A percentile compares a stretch with the other conserved stretches of the same genome.
Conservation (phyloP, 2,113 vertebrate genomes). For the Gambusia holbrooki region DNA sequence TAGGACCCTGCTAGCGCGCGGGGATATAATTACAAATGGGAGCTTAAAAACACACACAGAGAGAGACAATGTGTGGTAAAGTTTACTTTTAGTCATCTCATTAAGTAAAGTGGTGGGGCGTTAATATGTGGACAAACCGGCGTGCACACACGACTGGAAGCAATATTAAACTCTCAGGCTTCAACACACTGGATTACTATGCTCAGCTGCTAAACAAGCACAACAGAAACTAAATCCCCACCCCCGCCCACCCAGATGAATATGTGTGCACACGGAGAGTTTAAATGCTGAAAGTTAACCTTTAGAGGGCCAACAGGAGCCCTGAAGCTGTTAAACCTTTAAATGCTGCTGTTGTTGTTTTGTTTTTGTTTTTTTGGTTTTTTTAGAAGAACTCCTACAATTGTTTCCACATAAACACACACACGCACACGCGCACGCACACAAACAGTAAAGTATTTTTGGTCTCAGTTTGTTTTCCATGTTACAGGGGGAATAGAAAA, state of each 20-base stretch:
- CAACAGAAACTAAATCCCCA: not conserved
- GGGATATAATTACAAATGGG: not conserved
- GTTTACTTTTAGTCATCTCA: conserved; percentile 22
- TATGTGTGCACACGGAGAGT: conserved; percentile 13
- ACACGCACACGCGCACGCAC: too few species aligned
- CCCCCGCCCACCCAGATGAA: conserved; percentile 13
- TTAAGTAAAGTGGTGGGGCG: conserved; percentile 13
- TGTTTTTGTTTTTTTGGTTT: too few species aligned
- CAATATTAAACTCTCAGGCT: not conserved
- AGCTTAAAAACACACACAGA: not conserved
- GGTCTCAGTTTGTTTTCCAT: not conserved
- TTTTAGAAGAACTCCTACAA: conserved; percentile 11
- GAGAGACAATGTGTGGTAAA: too few species aligned
- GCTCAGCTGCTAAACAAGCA: conserved; percentile 25
- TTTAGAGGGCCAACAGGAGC: conserved; percentile 46
- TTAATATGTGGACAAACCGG: conserved; percentile 7
- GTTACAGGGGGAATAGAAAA: not conserved
- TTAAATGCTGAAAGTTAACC: conserved; percentile 50
- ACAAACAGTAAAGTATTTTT: not conserved
- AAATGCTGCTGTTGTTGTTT: conserved; percentile 29
- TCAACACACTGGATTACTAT: conserved; percentile 25
- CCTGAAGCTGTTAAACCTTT: conserved; percentile 55
- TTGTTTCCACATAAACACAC: conserved; percentile 1
- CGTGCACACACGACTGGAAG: conserved; percentile 17
- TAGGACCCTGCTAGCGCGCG: not conserved